Evolutionary conservation across 2,888 invertebrate genomes (phyloP).

Genomic region (Geophilus truncorum): DNA sequence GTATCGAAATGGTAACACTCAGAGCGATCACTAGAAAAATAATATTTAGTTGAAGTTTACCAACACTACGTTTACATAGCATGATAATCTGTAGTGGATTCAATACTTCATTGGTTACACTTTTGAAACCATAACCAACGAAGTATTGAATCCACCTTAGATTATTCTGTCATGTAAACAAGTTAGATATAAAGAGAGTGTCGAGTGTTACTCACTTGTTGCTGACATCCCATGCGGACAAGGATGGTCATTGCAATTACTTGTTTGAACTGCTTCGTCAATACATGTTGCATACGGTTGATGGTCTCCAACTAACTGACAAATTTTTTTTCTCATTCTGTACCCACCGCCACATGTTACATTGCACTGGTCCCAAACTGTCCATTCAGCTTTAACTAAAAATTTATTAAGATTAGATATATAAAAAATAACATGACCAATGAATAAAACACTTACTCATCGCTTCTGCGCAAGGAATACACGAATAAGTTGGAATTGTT

Average conservation of each 20-base stretch:
- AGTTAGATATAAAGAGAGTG: too few species aligned
- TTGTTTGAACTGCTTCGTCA: not conserved
- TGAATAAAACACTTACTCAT: not conserved
- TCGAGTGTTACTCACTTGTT: not conserved
- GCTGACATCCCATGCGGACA: not conserved
- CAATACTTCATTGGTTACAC: too few species aligned
- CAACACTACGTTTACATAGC: not conserved
- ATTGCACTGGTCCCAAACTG: not conserved
- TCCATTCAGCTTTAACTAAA: not conserved
- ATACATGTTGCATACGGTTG: not conserved
- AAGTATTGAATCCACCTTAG: too few species aligned
- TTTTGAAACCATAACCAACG: too few species aligned
- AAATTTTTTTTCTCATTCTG: not conserved
- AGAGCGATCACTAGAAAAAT: not conserved
- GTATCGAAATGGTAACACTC: not conserved
- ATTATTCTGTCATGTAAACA: too few species aligned
- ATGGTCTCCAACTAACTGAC: not conserved
- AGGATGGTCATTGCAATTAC: not conserved
- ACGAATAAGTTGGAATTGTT: not conserved
- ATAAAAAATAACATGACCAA: not conserved
- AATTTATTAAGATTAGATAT: not conserved
- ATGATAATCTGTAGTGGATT: too few species aligned
- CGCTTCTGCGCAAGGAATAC: not conserved
- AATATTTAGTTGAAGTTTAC: not conserved
- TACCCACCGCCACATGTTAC: not conserved